Evolutionary conservation across 2,113 vertebrate genomes (phyloP), one percentile per base, ranked within the genome.

Genomic region (Callipepla squamata): DNA sequence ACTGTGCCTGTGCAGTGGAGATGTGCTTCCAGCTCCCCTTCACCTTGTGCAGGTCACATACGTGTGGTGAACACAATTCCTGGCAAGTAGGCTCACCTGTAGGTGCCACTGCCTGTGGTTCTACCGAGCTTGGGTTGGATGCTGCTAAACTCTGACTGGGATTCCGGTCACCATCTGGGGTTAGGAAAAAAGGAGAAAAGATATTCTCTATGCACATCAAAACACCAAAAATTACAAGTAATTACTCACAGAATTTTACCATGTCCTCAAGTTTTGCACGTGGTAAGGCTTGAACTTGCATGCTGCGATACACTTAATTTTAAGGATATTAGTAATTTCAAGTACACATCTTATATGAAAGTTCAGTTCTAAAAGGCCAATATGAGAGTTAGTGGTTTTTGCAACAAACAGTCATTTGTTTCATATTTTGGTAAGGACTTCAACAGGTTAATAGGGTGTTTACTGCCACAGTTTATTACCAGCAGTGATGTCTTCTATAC

Each of bases 381-480:
- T 82, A 77, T 59, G 63, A 47, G 36, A 51, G 86, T 47, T 66
- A 63, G 50, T 12, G 65, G 32, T 32, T 81, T 89, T 84, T 80
- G n/a, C 22, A 80, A 69, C 53, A 80, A 70, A 51, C 8, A 76
- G 50, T 82, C 4, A 36, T 63, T 69, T 83, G 22, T 69, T 82
- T 84, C 26, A 26, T 48, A 38, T 93, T 89, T 91, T 80, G 75
- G 66, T 80, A 77, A 62, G 47, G 78, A 80, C 38, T 89, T 26
- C 57, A 85, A 9, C 30, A 36, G 62, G 36, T 87, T 78, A 67
- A 70, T 51, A 63, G 38, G 22, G 61, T 83, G 30, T 63, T 94
- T 89, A 85, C 77, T 82, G 50, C 25, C 36, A 42, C 17, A 15
- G 34, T 55, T 85, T 94, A 75, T 70, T 34, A 67, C 42, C 47